phyloP scores from a whole-genome alignment of 2,113 vertebrate species.

The Hypocryptadius cinnamomeus region DNA sequence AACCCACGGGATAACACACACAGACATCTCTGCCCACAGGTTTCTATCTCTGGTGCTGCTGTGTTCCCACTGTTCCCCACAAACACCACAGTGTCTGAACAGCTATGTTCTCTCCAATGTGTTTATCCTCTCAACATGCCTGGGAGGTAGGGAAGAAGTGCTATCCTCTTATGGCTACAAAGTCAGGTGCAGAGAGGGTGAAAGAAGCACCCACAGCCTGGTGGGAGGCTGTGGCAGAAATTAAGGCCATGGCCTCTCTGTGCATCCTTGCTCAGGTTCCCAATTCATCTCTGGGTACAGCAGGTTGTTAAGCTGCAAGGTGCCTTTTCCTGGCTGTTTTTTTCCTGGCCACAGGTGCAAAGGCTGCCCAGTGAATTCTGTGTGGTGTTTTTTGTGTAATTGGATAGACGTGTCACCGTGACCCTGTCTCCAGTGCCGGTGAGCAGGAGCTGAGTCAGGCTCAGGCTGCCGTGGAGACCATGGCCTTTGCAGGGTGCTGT shows the following conservation, averaged over 20 bases:
- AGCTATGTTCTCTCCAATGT: neutral
- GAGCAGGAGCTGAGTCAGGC: neutral
- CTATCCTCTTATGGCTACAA: neutral
- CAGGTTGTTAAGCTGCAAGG: neutral
- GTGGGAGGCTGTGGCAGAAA: neutral
- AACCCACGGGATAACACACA: neutral
- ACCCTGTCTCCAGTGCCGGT: neutral
- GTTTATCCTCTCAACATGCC: neutral
- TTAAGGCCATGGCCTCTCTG: fast-evolving
- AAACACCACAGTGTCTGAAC: neutral
- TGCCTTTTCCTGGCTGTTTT: neutral
- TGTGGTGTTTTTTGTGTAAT: neutral
- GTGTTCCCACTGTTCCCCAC: neutral
- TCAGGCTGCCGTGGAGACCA: neutral
- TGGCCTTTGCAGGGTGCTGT: neutral
- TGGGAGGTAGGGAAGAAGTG: neutral
- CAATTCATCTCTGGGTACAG: neutral
- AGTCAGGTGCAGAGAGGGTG: neutral
- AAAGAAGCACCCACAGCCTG: neutral
- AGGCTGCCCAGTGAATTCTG: neutral
- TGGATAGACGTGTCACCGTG: fast-evolving
- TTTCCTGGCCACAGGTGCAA: neutral
- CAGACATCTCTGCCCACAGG: slow-evolving; percentile 35
- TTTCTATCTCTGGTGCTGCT: slow-evolving; percentile 44
- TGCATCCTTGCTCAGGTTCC: neutral